These are phyloP conservation scores for Tetramorium alpestre DNA, from an alignment of 1,140 invertebrate genomes.

Conservation along the genomic window DNA sequence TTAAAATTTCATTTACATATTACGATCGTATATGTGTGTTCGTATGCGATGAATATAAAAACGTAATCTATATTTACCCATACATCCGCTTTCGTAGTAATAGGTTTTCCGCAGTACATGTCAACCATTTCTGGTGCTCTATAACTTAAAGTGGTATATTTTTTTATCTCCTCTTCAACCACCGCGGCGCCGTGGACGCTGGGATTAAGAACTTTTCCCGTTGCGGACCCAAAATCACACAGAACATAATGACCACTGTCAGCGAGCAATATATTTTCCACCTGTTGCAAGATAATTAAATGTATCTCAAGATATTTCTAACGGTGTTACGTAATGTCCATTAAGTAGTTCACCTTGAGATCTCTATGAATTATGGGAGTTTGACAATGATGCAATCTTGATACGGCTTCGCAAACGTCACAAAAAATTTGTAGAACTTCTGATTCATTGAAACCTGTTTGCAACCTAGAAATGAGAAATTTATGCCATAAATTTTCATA, in stretches of 20 bases:
- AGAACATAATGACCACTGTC: conserved; percentile 93
- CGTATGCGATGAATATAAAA: background rate
- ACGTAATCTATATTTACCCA: conserved; percentile 88
- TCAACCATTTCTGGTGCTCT: conserved; percentile 98
- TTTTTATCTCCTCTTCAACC: conserved; percentile 97
- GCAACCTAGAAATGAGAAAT: conserved; percentile 84
- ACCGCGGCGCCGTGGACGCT: conserved; percentile 89
- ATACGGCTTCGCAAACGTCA: conserved; percentile 97
- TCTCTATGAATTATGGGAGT: conserved; percentile 98
- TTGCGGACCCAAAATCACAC: conserved; percentile 96
- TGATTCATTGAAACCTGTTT: conserved; percentile 91
- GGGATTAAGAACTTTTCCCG: conserved; percentile 92
- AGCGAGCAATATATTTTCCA: conserved; percentile 95
- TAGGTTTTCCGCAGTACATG: conserved; percentile 94
- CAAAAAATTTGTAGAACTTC: conserved; percentile 97
- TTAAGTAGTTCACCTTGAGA: conserved; percentile 90
- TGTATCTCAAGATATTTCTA: background rate
- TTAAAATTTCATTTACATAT: background rate
- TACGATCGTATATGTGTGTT: background rate
- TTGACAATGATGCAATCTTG: conserved; percentile 96
- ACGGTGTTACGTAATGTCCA: conserved; percentile 4
- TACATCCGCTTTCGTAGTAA: conserved; percentile 97
- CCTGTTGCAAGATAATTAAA: conserved; percentile 83
- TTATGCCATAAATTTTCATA: conserved; percentile 44
- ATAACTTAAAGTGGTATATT: conserved; percentile 97